Percentiles rank a stretch among this genome's conserved stretches.
These are phyloP conservation scores for Lathronympha strigana DNA, from an alignment of 2,888 invertebrate species.

Conservation along the genomic window DNA sequence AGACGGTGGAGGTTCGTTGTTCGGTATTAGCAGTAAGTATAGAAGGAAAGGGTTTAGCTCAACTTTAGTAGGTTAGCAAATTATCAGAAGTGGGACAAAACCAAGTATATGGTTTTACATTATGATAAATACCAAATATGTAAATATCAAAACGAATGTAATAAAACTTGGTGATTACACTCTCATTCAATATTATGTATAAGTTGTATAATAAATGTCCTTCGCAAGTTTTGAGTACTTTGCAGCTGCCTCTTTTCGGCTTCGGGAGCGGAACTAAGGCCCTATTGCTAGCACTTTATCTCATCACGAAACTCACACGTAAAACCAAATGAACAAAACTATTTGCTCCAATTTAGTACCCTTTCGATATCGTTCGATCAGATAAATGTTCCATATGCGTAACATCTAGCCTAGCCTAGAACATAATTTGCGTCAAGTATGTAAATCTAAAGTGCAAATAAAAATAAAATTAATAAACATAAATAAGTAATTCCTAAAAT, in stretches of 20 bases:
- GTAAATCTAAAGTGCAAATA: conserved; percentile 52
- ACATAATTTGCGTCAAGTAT: conserved; percentile 28
- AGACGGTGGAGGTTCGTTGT: conserved; percentile 23
- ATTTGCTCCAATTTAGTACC: neutral
- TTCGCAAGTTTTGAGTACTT: neutral
- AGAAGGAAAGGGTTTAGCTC: neutral
- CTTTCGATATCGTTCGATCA: neutral
- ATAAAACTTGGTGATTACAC: too few species aligned
- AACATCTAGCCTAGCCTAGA: conserved; percentile 17
- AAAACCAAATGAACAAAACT: neutral
- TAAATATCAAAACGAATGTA: too few species aligned
- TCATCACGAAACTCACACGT: neutral
- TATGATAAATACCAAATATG: too few species aligned
- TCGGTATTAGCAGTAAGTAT: neutral
- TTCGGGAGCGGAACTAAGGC: neutral
- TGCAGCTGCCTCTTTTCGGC: neutral
- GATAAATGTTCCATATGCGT: conserved; percentile 10
- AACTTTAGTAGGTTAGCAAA: neutral
- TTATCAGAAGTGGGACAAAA: neutral
- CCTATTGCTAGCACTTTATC: neutral
- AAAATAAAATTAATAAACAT: conserved; percentile 56
- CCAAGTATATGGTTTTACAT: neutral
- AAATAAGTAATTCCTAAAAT: conserved; percentile 66
- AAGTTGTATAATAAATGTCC: neutral
- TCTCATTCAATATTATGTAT: too few species aligned